Evolutionary conservation across 2,113 vertebrate genomes (phyloP).

Genomic region (Psilopsiagon aurifrons): DNA sequence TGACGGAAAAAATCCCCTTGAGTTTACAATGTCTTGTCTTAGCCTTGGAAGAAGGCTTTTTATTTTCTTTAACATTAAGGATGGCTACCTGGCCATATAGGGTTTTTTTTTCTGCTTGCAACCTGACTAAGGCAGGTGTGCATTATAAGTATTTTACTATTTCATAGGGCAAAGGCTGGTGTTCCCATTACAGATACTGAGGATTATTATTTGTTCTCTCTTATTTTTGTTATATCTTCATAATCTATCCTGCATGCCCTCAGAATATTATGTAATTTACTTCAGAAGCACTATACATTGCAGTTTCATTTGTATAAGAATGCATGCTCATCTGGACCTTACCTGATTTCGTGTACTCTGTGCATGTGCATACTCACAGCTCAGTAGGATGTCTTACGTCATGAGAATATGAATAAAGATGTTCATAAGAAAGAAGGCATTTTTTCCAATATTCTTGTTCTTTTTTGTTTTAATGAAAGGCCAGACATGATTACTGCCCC

Average conservation of each 20-base stretch:
- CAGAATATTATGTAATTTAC: not conserved
- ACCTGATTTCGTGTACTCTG: not conserved
- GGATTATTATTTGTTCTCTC: not conserved
- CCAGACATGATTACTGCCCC: not conserved
- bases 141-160: not conserved
- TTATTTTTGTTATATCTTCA: not conserved
- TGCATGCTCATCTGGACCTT: not conserved
- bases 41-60: constrained; percentile 48
- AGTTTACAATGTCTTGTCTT: constrained; percentile 46
- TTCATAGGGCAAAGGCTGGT: not conserved
- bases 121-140: not conserved
- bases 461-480: not conserved
- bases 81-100: not conserved
- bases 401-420: constrained; percentile 16
- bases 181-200: not conserved
- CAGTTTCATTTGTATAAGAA: not conserved
- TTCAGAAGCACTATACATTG: not conserved
- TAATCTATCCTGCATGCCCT: not conserved
- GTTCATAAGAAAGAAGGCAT: not conserved
- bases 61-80: not conserved
- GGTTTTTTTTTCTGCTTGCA: not conserved
- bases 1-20: not conserved
- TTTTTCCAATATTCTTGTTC: not conserved
- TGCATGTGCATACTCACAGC: not conserved
- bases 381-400: not conserved